phyloP scores from a whole-genome alignment of 2,797 vertebrate genomes.

The Leucoraja ocellata region DNA sequence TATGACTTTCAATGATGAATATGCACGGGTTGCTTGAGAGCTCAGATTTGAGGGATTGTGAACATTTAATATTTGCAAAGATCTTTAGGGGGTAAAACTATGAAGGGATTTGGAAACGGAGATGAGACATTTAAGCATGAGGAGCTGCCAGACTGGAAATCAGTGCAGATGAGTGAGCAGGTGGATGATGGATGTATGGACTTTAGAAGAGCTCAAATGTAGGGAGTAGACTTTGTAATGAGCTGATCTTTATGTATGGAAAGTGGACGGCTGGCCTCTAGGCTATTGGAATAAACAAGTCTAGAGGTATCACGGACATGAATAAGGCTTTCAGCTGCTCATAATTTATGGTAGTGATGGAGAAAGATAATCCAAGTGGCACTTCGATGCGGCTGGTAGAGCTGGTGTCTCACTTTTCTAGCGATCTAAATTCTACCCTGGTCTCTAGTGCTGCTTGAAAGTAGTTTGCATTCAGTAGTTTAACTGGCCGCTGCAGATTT shows the following conservation, averaged over 20 bases:
- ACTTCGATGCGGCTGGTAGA: no score
- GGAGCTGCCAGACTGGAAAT: background rate
- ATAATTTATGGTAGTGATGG: no score
- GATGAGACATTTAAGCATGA: background rate
- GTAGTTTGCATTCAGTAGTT: no score
- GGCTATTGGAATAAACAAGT: background rate
- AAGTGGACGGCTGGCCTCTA: no score
- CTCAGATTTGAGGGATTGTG: background rate
- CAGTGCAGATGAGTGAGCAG: background rate
- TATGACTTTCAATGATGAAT: background rate
- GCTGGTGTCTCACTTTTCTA: no score
- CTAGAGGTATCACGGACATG: background rate
- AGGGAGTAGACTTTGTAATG: background rate
- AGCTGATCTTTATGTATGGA: background rate
- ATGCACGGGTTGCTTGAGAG: background rate
- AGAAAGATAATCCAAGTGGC: background rate
- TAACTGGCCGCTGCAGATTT: no score
- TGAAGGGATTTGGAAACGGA: background rate
- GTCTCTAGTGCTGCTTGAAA: no score
- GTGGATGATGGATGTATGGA: background rate
- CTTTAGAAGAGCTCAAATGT: background rate
- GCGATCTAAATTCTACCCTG: no score
- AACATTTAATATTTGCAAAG: background rate
- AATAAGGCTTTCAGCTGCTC: background rate
- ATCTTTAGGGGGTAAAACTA: background rate